Conservation (phyloP, 2,797 vertebrate species). For the Rhadinocentrus ornatus region DNA sequence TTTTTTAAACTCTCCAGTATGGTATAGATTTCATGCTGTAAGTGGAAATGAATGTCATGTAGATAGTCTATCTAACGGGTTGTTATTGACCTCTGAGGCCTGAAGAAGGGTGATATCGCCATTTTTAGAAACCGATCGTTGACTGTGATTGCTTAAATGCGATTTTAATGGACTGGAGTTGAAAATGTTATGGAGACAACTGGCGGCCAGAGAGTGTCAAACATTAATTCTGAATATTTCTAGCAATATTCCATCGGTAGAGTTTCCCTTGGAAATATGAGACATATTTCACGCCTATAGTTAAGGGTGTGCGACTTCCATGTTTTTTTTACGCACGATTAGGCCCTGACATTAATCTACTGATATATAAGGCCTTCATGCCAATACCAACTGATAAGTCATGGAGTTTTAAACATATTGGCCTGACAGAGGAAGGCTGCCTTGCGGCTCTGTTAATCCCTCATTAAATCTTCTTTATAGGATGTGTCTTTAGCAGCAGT, state of each 20-base stretch:
- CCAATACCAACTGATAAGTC: constrained; percentile 1
- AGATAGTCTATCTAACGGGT: not conserved
- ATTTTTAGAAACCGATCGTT: constrained; percentile 18
- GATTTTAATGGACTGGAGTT: constrained; percentile 27
- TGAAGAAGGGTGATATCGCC: not conserved
- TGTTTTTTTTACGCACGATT: constrained; percentile 26
- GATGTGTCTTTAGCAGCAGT: constrained; percentile 48
- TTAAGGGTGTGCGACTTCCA: not conserved
- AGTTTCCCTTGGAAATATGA: not conserved
- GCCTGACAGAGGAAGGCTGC: constrained; percentile 5
- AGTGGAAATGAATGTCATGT: not conserved
- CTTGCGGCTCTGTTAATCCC: constrained; percentile 29
- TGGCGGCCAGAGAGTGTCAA: not conserved
- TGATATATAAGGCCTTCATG: not conserved
- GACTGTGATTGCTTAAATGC: constrained; percentile 30
- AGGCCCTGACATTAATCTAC: constrained; percentile 6
- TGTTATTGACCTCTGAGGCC: constrained; percentile 11
- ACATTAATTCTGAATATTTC: constrained; percentile 26
- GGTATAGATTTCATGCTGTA: not conserved
- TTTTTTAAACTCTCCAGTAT: too few relatives aligned
- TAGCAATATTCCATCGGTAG: not conserved
- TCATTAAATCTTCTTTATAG: constrained; percentile 58
- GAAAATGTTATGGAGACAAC: not conserved
- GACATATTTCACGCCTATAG: constrained; percentile 4
- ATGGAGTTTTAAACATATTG: not conserved